Percentiles rank a stretch among this genome's conserved stretches.
Evolutionary conservation across 2,113 vertebrate species (phyloP).

Genomic region (Atrichornis clamosus): DNA sequence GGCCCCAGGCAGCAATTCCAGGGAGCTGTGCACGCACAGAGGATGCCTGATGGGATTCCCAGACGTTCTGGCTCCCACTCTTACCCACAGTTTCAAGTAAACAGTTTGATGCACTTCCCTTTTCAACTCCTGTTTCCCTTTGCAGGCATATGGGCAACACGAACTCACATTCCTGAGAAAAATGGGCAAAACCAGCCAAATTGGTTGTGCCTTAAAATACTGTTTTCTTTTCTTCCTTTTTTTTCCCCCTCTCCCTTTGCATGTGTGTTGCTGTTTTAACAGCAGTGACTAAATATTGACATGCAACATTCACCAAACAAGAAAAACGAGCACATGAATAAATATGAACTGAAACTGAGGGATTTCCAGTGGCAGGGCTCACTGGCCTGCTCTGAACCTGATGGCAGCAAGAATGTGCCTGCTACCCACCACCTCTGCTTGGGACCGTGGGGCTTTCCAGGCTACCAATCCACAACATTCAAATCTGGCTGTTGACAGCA

Average conservation of each 20-base stretch:
- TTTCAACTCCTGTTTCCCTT: conserved; percentile 48
- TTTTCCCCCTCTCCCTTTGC: background rate
- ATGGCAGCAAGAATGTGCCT: background rate
- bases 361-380: background rate
- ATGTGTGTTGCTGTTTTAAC: conserved; percentile 2
- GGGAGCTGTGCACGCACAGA: background rate
- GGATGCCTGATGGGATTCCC: conserved; percentile 6
- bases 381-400: background rate
- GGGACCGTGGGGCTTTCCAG: background rate
- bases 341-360: background rate
- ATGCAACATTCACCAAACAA: background rate
- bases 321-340: conserved; percentile 28
- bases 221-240: background rate
- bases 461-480: background rate
- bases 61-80: background rate
- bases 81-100: conserved; percentile 9
- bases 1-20: background rate
- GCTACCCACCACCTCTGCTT: background rate
- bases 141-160: background rate
- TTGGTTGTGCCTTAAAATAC: background rate
- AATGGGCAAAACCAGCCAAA: background rate
- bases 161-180: background rate
- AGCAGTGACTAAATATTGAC: conserved; percentile 54
- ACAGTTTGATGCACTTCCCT: conserved; percentile 29
- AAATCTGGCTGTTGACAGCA: background rate